Conservation (phyloP, 1,140 invertebrate species). For the Magallana gigas region DNA sequence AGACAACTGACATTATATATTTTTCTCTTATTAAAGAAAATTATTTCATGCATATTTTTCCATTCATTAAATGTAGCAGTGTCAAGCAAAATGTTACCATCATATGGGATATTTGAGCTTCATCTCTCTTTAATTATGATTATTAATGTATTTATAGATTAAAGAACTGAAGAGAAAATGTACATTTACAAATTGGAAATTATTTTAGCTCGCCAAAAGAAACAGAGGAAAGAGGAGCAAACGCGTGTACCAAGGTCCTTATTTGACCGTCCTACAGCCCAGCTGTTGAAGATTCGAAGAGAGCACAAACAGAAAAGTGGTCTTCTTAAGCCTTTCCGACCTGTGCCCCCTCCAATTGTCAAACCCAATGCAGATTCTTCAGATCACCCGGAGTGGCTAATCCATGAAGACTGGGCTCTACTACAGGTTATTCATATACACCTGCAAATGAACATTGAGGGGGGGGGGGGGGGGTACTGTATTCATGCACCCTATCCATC, state of each 20-base stretch:
- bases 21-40: no score
- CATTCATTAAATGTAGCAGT: no score
- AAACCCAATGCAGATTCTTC: constrained; percentile 72
- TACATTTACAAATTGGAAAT: constrained; percentile 3
- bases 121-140: no score
- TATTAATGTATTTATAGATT: no score
- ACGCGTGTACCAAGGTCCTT: constrained; percentile 89
- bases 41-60: no score
- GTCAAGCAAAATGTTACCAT: no score
- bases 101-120: no score
- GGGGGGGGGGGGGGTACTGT: no score
- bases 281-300: constrained; percentile 87
- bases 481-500: no score
- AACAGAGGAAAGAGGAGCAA: constrained; percentile 86
- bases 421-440: constrained; percentile 81
- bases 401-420: constrained; percentile 93
- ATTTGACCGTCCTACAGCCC: constrained; percentile 91
- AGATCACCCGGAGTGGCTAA: constrained; percentile 89
- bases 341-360: constrained; percentile 80
- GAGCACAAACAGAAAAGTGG: constrained; percentile 86
- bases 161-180: no score
- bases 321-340: constrained; percentile 72
- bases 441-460: no score
- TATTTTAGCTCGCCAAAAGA: constrained; percentile 79
- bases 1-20: no score